Base-by-base conservation (phyloP, 1,140 invertebrate genomes). In the Cotesia chilonis region DNA sequence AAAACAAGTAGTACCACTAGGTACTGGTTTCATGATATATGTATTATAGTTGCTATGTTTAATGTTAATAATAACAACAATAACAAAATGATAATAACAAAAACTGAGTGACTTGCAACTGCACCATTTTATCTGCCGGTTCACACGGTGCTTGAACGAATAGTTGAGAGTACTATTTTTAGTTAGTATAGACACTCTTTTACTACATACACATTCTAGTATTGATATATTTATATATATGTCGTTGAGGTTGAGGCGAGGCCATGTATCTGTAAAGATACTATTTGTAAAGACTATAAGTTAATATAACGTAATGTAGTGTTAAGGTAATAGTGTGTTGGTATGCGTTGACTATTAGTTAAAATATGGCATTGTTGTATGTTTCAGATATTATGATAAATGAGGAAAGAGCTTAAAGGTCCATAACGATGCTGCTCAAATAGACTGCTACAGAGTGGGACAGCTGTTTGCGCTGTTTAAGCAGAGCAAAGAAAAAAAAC, bases 391-490 rank as follows among this genome's bases (percentile, higher is more conserved):
- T 41, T 37, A 65, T 65, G 63, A 37, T 65, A 37, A n/a, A 65
- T 61, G 59, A 7, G 12, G 63, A 37, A 38, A 65, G 35, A 10
- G 38, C 35, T 41, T 35, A 36, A 10, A 52, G n/a, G n/a, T 37
- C 37, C 6, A 65, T 4, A 28, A n/a, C n/a, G 64, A 51, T 9
- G 51, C n/a, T 12, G 41, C 7, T 41, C 14, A 55, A 35, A 36
- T 54, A 68, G 41, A 47, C 41, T 6, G 41, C 41, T 28, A 47
- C 2, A 84, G 88, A 5, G 88, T 89, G 76, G 78, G 87, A 37
- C 80, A 85, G 55, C 59, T 65, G 55, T 28, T 28, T 12, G 36
- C 37, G 66, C 52, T 51, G 20, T 51, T 67, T 55, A 14, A 20
- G 12, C 17, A 20, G 17, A 55, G 17, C 12, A 55, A 52, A 37